Evolutionary conservation across 2,888 invertebrate genomes (phyloP).

Genomic region (Trisateles emortualis): DNA sequence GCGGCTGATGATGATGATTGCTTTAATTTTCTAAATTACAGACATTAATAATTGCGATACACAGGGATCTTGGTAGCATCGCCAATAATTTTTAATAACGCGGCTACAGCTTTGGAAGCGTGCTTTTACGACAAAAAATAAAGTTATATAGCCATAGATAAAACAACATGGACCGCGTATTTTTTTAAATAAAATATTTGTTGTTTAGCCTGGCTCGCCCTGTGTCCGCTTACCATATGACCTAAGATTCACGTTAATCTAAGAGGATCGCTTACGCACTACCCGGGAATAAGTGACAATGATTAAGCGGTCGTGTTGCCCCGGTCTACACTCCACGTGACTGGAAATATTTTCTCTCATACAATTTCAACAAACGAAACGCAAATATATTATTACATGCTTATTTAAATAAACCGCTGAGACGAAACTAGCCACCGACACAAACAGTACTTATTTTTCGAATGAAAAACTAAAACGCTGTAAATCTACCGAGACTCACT

Average conservation of each 20-base stretch:
- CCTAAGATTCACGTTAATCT: background rate
- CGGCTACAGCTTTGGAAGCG: too few relatives aligned
- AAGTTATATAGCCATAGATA: too few relatives aligned
- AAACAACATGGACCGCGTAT: background rate
- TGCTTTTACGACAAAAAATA: too few relatives aligned
- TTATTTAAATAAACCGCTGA: slow-evolving; percentile 19
- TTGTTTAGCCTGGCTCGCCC: background rate
- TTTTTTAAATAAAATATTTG: background rate
- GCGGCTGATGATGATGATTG: too few relatives aligned
- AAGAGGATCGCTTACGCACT: background rate
- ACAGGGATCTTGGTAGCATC: too few relatives aligned
- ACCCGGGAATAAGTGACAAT: slow-evolving; percentile 16
- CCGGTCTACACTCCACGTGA: slow-evolving; percentile 4
- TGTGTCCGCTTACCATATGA: background rate
- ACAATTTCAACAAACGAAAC: slow-evolving; percentile 3
- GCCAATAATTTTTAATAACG: too few relatives aligned
- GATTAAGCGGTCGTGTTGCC: slow-evolving; percentile 5
- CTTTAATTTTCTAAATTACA: too few relatives aligned
- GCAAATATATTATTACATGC: slow-evolving; percentile 8
- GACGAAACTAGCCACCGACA: slow-evolving; percentile 18
- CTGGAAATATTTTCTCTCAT: background rate
- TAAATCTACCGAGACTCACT: slow-evolving; percentile 25
- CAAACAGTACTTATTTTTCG: slow-evolving; percentile 16
- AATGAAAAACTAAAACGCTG: slow-evolving; percentile 14
- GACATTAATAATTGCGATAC: too few relatives aligned